Evolutionary conservation across 2,888 invertebrate species (phyloP), one percentile per base, ranked within the genome.

Genomic region (Gymnoscelis rufifasciata): DNA sequence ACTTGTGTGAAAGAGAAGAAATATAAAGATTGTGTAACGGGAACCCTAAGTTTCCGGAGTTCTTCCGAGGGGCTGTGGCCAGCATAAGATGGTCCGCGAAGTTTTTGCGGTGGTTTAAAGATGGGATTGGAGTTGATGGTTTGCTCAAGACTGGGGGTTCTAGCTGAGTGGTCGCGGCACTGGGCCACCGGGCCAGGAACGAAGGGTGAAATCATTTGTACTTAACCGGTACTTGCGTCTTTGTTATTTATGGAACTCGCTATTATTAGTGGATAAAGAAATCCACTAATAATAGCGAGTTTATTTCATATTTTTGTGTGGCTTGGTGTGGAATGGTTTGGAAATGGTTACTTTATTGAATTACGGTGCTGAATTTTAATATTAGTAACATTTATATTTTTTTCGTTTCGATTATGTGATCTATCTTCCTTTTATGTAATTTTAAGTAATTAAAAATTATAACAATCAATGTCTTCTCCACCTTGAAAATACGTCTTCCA

Each of bases 131-230:
- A 44, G 43, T 52, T 58, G 50, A 51, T 52, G 47, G 45, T 65
- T 64, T 57, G 65, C 65, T 68, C 62, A 71, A 54, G 56, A 37
- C 38, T 51, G 36, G 37, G 43, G 53, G 69, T 53, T 70, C 72
- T 49, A 15, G n/a, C 19, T 48, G 30, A 12, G n/a, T 73, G 74
- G 74, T 43, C 31, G 15, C 39, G 63, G 57, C 59, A 83, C 58
- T 83, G 71, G 74, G 84, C 74, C 77, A 84, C 70, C 71, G 71
- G 83, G 79, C 63, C 74, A 74, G 50, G 51, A 47, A 52, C 41
- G 60, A 65, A 63, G 68, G 68, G 65, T 60, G 64, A 64, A 43
- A 19, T 7, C 11, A 10, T 35, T 35, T 19, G 7, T 19, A 14
- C n/a, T n/a, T 23, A 44, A 47, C 31, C 24, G 41, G 44, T 45